Base-by-base conservation (phyloP, 2,888 invertebrate genomes). In the Parelbella ahira region DNA sequence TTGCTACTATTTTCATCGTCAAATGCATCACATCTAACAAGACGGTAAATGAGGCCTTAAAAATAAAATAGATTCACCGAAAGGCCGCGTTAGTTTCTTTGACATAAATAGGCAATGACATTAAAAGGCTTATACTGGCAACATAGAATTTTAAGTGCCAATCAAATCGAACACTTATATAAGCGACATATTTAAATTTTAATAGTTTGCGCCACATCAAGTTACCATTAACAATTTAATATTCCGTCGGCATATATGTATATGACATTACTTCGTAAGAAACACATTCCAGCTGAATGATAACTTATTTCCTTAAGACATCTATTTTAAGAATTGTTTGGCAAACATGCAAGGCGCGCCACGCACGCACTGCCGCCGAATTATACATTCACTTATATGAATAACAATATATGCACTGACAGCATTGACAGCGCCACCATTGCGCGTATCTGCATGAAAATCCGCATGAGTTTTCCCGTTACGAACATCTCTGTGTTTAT, bases 221-320 rank as follows among this genome's bases (percentile, higher is more conserved):
- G 33, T 41, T 21, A 21, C 27, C 33, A 28, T 41, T 8, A 41
- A 41, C 28, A 41, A 41, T 28, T 41, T 41, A 27, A 41, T 41
- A 41, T 41, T 41, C 41, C 9, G n/a, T 21, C 27, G 27, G 33
- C 41, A 34, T 19, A 28, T 21, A 18, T 32, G 7, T 12, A 10
- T 34, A 34, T 34, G 34, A 42, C 42, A 34, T 42, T 28, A 42
- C 28, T 42, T 42, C 42, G 42, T 42, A 42, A 42, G 42, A 42
- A 42, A 29, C 28, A 20, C 39, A 29, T 42, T 34, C 42, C 34
- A 23, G 11, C 15, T 20, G 34, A 34, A 42, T 42, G 42, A 42
- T 42, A 34, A 42, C 42, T 42, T 34, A 36, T 28, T 42, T 42
- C 42, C 34, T 42, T 29, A 23, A 42, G 21, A 11, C 25, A 41